Evolutionary conservation across 2,888 invertebrate species (phyloP).

Genomic region (Diadromus collaris): DNA sequence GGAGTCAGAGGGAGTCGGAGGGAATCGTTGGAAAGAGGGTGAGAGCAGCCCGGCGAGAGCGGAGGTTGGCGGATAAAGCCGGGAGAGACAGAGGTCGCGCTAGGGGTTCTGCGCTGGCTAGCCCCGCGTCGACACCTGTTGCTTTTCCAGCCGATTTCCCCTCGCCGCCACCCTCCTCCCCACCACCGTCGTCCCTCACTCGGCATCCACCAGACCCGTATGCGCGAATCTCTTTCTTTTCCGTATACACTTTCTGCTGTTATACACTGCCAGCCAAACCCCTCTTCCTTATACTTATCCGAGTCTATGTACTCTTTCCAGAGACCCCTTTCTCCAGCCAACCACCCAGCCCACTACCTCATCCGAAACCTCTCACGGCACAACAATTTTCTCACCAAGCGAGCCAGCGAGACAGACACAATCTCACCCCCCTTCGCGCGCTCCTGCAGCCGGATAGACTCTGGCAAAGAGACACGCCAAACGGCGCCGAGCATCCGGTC

Average conservation of each 20-base stretch:
- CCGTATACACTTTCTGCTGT: constrained; percentile 15
- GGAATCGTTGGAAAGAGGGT: constrained; percentile 51
- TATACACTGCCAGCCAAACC: constrained; percentile 29
- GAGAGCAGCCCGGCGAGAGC: constrained; percentile 29
- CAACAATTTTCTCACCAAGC: constrained; percentile 48
- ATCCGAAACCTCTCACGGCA: constrained; percentile 45
- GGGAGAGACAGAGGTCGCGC: constrained; percentile 55
- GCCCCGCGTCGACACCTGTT: constrained; percentile 78
- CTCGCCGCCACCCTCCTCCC: too few species aligned
- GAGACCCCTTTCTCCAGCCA: constrained; percentile 8
- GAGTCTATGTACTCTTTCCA: constrained; percentile 34
- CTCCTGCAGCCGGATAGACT: constrained; percentile 16
- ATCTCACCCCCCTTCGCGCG: constrained; percentile 28
- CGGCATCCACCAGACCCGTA: constrained; percentile 29
- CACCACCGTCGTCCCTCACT: constrained; percentile 47
- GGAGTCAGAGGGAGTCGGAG: constrained; percentile 45
- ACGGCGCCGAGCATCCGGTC: constrained; percentile 28
- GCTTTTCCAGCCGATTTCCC: constrained; percentile 75
- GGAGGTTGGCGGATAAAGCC: constrained; percentile 56
- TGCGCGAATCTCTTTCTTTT: constrained; percentile 46
- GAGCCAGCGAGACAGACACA: constrained; percentile 36
- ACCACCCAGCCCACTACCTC: constrained; percentile 4
- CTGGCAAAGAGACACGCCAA: constrained; percentile 41
- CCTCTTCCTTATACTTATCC: constrained; percentile 52
- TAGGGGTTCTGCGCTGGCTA: constrained; percentile 70